Conservation (phyloP, 2,113 vertebrate genomes). For the Nothobranchius furzeri region DNA sequence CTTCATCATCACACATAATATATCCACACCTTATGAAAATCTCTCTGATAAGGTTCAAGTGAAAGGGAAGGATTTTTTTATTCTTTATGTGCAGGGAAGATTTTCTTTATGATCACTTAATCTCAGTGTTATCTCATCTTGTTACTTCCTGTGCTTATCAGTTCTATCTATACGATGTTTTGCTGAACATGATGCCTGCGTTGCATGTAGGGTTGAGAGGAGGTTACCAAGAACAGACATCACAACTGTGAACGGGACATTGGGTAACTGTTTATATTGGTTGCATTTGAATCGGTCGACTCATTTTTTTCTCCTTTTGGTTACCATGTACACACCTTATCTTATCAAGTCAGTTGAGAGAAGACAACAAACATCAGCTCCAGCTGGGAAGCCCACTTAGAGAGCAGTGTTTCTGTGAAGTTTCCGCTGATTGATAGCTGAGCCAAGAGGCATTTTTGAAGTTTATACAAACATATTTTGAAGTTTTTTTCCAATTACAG, state of each 20-base stretch:
- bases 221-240: neutral
- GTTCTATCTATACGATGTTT: neutral
- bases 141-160: conserved; percentile 39
- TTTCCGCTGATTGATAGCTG: neutral
- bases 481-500: too few relatives aligned
- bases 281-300: neutral
- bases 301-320: conserved; percentile 20
- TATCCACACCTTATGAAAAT: too few relatives aligned
- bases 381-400: neutral
- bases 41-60: too few relatives aligned
- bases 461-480: too few relatives aligned
- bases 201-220: neutral
- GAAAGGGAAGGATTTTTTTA: too few relatives aligned
- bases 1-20: too few relatives aligned
- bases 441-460: too few relatives aligned
- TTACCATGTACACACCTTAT: neutral
- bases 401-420: neutral
- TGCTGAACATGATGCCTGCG: neutral
- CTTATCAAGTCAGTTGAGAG: neutral
- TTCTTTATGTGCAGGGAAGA: too few relatives aligned
- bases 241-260: conserved; percentile 16
- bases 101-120: conserved; percentile 11
- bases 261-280: conserved; percentile 45
- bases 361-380: conserved; percentile 6
- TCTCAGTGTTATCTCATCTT: conserved; percentile 11